phyloP scores from a whole-genome alignment of 2,797 vertebrate genomes.

The Allobates femoralis region DNA sequence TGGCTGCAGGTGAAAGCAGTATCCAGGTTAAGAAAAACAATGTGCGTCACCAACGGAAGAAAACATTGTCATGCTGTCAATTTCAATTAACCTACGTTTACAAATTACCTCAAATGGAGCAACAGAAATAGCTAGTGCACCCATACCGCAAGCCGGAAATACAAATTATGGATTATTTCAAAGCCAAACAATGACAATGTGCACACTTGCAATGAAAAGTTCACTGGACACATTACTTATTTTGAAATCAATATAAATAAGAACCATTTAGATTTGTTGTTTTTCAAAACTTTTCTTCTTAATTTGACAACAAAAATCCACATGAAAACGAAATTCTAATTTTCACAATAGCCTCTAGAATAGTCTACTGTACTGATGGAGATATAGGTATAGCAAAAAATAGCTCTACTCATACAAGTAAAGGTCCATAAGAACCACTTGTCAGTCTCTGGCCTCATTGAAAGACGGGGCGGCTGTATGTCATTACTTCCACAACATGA shows the following conservation, averaged over 20 bases:
- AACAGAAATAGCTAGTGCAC: conserved; percentile 69
- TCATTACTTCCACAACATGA: too few species aligned
- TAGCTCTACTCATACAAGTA: too few species aligned
- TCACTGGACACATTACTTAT: background rate
- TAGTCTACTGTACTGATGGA: too few species aligned
- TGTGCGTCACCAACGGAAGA: conserved; percentile 70
- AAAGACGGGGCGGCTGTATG: too few species aligned
- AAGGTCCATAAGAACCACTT: too few species aligned
- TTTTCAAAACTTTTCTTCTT: too few species aligned
- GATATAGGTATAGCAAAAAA: too few species aligned
- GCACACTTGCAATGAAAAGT: background rate
- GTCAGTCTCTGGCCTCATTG: too few species aligned
- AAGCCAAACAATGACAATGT: background rate
- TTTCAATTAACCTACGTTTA: conserved; percentile 78
- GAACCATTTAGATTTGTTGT: too few species aligned
- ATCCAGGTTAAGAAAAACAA: conserved; percentile 57
- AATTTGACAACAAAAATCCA: accelerated
- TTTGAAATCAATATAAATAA: background rate
- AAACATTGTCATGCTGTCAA: conserved; percentile 65
- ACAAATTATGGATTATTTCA: background rate
- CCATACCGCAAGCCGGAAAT: conserved; percentile 69
- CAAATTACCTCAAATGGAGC: conserved; percentile 70
- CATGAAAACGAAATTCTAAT: too few species aligned
- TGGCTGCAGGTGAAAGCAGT: conserved; percentile 67
- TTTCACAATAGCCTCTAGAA: too few species aligned